These are phyloP conservation scores for Limnephilus auricula DNA, from an alignment of 2,888 invertebrate species.

Conservation along the genomic window DNA sequence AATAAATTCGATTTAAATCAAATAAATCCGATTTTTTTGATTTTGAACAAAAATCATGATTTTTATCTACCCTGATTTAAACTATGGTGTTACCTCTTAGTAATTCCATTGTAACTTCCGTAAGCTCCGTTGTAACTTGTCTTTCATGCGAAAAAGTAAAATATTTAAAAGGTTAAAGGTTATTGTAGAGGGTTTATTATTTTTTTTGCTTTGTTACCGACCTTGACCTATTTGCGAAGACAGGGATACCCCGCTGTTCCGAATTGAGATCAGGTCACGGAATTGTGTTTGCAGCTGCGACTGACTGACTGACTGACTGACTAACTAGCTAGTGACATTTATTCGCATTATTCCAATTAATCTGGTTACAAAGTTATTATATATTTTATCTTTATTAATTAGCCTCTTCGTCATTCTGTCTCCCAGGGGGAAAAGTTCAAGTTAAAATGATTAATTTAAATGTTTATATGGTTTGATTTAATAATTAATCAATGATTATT, in stretches of 20 bases:
- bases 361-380: neutral
- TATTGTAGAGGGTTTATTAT: too few species aligned
- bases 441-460: neutral
- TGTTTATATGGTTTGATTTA: neutral
- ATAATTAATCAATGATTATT: neutral
- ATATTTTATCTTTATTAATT: neutral
- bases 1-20: too few species aligned
- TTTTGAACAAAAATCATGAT: too few species aligned
- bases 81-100: too few species aligned
- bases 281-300: neutral
- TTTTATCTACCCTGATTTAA: too few species aligned
- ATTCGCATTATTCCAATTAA: neutral
- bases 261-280: neutral
- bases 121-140: too few species aligned
- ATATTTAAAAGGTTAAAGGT: too few species aligned
- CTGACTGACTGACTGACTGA: slow-evolving; percentile 15
- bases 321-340: neutral
- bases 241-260: neutral
- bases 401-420: neutral
- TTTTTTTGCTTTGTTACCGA: neutral
- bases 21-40: too few species aligned
- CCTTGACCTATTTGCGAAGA: neutral
- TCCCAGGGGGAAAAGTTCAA: neutral
- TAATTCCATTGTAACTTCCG: too few species aligned
- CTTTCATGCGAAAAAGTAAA: too few species aligned